These are phyloP conservation scores for Sitophilus oryzae DNA, from an alignment of 1,140 invertebrate genomes.

Conservation along the genomic window DNA sequence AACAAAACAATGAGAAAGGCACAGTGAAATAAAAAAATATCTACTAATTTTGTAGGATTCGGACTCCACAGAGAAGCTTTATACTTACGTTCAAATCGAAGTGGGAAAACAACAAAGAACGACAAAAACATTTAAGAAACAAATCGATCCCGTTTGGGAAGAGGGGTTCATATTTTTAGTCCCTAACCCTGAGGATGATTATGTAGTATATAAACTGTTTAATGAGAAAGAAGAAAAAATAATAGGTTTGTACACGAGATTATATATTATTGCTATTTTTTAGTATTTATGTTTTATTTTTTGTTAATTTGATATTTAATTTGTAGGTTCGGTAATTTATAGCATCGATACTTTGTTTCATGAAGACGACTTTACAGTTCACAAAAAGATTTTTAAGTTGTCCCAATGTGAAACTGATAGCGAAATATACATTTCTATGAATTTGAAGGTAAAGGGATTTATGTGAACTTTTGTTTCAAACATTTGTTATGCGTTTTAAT, in stretches of 20 bases:
- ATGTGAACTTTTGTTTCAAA: too few species aligned
- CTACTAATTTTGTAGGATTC: too few species aligned
- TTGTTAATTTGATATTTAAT: constrained; percentile 10
- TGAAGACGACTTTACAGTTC: constrained; percentile 68
- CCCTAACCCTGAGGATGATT: constrained; percentile 80
- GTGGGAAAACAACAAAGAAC: constrained; percentile 64
- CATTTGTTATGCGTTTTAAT: too few species aligned
- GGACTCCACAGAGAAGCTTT: constrained; percentile 57
- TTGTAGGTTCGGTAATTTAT: constrained; percentile 38
- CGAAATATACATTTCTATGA: constrained; percentile 71
- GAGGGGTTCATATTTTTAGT: constrained; percentile 87
- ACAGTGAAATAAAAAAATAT: neutral
- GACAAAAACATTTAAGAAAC: constrained; percentile 61
- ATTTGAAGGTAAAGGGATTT: constrained; percentile 70
- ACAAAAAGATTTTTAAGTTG: constrained; percentile 71
- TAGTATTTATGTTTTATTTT: constrained; percentile 4
- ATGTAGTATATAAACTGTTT: constrained; percentile 68
- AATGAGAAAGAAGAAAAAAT: constrained; percentile 69
- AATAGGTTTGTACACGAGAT: constrained; percentile 56
- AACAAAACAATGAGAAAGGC: too few species aligned
- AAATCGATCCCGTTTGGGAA: constrained; percentile 65
- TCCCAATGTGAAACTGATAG: constrained; percentile 68
- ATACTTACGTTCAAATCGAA: constrained; percentile 67
- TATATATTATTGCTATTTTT: too few species aligned
- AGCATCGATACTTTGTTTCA: constrained; percentile 64